Conservation (phyloP, 1,140 invertebrate genomes). For the Drosophila melanogaster region DNA sequence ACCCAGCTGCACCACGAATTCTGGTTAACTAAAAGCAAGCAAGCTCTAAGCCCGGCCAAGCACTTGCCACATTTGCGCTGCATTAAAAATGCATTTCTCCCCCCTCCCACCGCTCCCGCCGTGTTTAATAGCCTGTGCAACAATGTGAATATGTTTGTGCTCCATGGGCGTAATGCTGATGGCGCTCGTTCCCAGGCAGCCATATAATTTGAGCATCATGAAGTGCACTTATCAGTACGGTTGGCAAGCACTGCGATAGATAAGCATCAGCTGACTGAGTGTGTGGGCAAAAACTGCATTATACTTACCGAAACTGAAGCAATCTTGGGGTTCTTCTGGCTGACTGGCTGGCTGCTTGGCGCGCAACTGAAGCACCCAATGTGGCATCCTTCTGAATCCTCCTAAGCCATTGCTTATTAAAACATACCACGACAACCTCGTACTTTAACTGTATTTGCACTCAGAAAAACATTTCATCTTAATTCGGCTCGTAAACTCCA, state of each 20-base stretch:
- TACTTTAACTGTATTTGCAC: conserved; percentile 14
- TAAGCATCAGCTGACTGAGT: conserved; percentile 69
- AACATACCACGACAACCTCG: conserved; percentile 41
- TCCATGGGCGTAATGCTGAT: conserved; percentile 66
- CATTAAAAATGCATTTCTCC: conserved; percentile 79
- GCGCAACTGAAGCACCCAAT: conserved; percentile 35
- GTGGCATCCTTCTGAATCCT: conserved; percentile 41
- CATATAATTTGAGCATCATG: conserved; percentile 81
- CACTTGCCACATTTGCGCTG: conserved; percentile 76
- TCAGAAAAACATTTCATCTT: not conserved
- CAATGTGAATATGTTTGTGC: conserved; percentile 51
- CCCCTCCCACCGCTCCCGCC: conserved; percentile 34
- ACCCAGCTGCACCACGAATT: conserved; percentile 25
- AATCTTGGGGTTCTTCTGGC: conserved; percentile 7
- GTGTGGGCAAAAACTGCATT: conserved; percentile 47
- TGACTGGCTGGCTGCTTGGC: not conserved
- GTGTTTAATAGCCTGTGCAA: conserved; percentile 73
- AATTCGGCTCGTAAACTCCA: too few relatives aligned
- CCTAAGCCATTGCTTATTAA: conserved; percentile 66
- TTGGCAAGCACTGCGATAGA: conserved; percentile 72
- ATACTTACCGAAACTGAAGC: conserved; percentile 46
- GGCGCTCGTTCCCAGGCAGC: conserved; percentile 59
- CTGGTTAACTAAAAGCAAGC: conserved; percentile 48
- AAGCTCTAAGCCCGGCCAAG: conserved; percentile 42
- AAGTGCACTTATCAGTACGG: conserved; percentile 75